A percentile compares a stretch with the other conserved stretches of the same genome.
These are phyloP conservation scores for Matsumyia berberina DNA, from an alignment of 2,888 invertebrate genomes.

Conservation along the genomic window DNA sequence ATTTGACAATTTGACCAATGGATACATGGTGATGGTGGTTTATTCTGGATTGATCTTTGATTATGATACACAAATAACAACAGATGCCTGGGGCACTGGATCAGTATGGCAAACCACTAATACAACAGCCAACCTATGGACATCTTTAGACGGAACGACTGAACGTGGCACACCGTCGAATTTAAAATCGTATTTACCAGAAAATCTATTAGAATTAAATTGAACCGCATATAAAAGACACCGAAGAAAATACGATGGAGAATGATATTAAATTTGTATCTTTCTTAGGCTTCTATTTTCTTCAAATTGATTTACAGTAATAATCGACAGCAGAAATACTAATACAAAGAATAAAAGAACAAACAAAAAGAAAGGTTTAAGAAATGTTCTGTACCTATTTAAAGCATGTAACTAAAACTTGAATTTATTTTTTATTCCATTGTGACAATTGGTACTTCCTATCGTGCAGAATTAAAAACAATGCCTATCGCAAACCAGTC, in stretches of 20 bases:
- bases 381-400: not conserved
- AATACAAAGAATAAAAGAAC: no score
- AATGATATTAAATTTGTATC: constrained; percentile 35
- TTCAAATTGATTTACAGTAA: constrained; percentile 62
- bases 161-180: constrained; percentile 93
- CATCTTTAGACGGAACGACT: constrained; percentile 87
- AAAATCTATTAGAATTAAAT: constrained; percentile 94
- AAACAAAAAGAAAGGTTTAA: not conserved
- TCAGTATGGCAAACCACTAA: constrained; percentile 84
- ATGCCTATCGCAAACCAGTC: no score
- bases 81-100: constrained; percentile 87
- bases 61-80: constrained; percentile 71
- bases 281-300: constrained; percentile 35
- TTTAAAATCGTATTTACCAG: constrained; percentile 94
- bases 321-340: constrained; percentile 47
- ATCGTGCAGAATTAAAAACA: no score
- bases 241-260: constrained; percentile 52
- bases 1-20: constrained; percentile 12
- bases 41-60: constrained; percentile 12
- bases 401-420: no score
- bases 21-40: constrained; percentile 18
- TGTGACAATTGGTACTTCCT: no score
- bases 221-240: constrained; percentile 83
- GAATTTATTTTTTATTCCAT: no score
- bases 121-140: constrained; percentile 86